Evolutionary conservation across 2,888 invertebrate genomes (phyloP).

Genomic region (Napeogenes inachia): DNA sequence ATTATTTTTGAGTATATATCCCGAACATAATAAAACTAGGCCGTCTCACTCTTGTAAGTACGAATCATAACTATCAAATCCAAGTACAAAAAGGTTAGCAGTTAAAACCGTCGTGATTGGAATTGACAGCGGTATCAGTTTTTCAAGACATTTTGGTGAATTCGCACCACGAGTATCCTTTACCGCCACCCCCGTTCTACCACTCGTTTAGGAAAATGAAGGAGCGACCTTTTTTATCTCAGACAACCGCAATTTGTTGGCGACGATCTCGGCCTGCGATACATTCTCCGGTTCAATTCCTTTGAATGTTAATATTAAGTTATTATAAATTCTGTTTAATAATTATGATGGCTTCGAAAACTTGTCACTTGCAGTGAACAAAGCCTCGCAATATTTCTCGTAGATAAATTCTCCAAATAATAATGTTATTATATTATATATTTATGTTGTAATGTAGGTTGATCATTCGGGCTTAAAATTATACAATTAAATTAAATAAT

Average conservation of each 20-base stretch:
- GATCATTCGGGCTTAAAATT: no score
- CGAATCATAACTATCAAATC: slow-evolving; percentile 1
- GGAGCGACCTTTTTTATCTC: slow-evolving; percentile 73
- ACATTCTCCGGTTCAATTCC: slow-evolving; percentile 35
- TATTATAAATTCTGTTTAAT: neutral
- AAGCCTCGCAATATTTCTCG: no score
- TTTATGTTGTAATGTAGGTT: no score
- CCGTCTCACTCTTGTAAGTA: no score
- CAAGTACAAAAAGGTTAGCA: slow-evolving; percentile 27
- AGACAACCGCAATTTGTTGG: slow-evolving; percentile 73
- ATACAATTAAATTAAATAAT: no score
- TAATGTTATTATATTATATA: no score
- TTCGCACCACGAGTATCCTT: slow-evolving; percentile 45
- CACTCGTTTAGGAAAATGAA: slow-evolving; percentile 73
- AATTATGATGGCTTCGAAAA: no score
- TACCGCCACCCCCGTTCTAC: slow-evolving; percentile 51
- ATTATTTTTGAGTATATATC: no score
- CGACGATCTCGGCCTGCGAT: slow-evolving; percentile 65
- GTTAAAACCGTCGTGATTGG: slow-evolving; percentile 46
- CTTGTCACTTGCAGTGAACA: no score
- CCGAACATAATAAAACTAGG: no score
- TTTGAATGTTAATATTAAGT: neutral
- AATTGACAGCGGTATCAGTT: slow-evolving; percentile 61
- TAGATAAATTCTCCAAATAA: no score
- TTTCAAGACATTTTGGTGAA: slow-evolving; percentile 48